A percentile compares a stretch with the other conserved stretches of the same genome.
Evolutionary conservation across 2,797 vertebrate species (phyloP).

Genomic region (Microctenopoma stevenorrisi): DNA sequence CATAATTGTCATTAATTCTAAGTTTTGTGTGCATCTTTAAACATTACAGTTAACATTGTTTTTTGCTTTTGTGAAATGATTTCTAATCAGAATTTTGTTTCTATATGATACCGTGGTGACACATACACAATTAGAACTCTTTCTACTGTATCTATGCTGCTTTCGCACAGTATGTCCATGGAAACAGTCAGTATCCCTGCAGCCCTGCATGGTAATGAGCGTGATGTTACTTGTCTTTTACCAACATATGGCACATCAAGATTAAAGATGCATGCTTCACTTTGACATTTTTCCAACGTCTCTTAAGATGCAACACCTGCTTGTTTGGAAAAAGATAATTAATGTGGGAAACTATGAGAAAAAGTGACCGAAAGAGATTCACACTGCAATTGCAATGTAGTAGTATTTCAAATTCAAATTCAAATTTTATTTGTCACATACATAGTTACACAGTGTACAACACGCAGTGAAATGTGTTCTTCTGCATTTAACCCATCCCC

Average conservation of each 20-base stretch:
- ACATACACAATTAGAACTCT: constrained; percentile 9
- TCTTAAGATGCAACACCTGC: constrained; percentile 61
- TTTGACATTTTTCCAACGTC: constrained; percentile 50
- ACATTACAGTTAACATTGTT: background rate
- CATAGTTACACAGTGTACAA: no score
- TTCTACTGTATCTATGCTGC: constrained; percentile 10
- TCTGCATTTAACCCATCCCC: no score
- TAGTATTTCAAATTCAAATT: no score
- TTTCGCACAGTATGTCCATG: constrained; percentile 41
- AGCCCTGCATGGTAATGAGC: constrained; percentile 67
- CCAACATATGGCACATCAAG: constrained; percentile 68
- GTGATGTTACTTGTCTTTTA: constrained; percentile 61
- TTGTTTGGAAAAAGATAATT: constrained; percentile 31
- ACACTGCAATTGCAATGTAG: background rate
- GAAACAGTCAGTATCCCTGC: constrained; percentile 56
- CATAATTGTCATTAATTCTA: background rate
- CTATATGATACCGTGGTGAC: constrained; percentile 13
- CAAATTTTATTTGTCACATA: no score
- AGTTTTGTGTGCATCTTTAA: background rate
- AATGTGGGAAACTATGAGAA: constrained; percentile 19
- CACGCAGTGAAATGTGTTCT: no score
- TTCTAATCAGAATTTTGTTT: background rate
- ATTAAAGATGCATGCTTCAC: constrained; percentile 66
- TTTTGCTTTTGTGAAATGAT: background rate
- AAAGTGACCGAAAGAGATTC: constrained; percentile 1